Percentiles rank a stretch among this genome's conserved stretches.
Conservation (phyloP, 2,888 invertebrate genomes). For the Penaeus monodon region DNA sequence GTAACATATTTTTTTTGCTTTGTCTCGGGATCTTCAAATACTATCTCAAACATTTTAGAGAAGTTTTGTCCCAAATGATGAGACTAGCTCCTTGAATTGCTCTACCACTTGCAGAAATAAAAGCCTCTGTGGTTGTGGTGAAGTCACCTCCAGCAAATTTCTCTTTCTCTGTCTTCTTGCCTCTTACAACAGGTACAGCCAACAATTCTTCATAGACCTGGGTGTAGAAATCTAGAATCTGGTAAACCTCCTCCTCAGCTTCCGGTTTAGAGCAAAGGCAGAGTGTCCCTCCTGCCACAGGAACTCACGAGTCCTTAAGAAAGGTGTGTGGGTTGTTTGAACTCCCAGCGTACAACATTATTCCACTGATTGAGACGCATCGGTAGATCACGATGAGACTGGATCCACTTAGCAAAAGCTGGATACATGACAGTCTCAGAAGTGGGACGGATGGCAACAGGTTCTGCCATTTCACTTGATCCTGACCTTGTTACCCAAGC, state of each 20-base stretch:
- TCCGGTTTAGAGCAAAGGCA: constrained; percentile 88
- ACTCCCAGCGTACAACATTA: constrained; percentile 99
- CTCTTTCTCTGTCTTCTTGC: constrained; percentile 97
- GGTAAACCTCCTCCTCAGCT: constrained; percentile 81
- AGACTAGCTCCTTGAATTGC: constrained; percentile 96
- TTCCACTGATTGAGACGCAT: constrained; percentile 98
- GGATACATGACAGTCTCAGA: constrained; percentile 99
- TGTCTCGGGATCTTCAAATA: constrained; percentile 92
- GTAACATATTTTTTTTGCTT: constrained; percentile 81
- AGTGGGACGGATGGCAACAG: constrained; percentile 96
- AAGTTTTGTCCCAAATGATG: constrained; percentile 99
- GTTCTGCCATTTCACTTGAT: constrained; percentile 93
- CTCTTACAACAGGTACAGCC: constrained; percentile 95
- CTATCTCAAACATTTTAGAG: constrained; percentile 98
- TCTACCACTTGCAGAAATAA: constrained; percentile 91
- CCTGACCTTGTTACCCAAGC: constrained; percentile 96
- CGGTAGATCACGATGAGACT: constrained; percentile 96
- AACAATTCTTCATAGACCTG: constrained; percentile 89
- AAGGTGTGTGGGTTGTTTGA: constrained; percentile 99
- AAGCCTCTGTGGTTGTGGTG: constrained; percentile 71
- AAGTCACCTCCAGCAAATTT: constrained; percentile 88
- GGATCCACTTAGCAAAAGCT: constrained; percentile 97
- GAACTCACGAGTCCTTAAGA: constrained; percentile 97
- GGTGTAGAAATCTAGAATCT: constrained; percentile 83
- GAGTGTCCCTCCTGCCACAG: constrained; percentile 99